Base-by-base conservation (phyloP, 2,113 vertebrate species). In the Pygathrix nemaeus region DNA sequence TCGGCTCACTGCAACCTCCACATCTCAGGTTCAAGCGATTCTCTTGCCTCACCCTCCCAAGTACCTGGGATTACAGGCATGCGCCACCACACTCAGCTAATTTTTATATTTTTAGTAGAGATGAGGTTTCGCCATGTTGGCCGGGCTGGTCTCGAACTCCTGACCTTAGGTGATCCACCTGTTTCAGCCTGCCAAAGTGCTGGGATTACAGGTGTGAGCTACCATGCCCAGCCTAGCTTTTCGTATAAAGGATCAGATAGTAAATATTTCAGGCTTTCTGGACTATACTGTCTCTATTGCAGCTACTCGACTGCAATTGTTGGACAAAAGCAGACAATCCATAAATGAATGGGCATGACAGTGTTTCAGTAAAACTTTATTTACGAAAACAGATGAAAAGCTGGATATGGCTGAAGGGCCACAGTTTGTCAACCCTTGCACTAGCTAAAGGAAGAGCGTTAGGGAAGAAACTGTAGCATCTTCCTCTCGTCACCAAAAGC, bases 331-430 rank as follows among this genome's bases (percentile, higher is more conserved):
- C 14, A 84, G 32, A 11, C 20, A 82, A 81, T 45, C 40, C 8
- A 1, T 45, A 85, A 78, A 55, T 38, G 16, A 30, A 45, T 40
- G 20, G 27, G 30, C 5, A 43, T 61, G 85, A 45, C 8, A 48
- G 45, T 91, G 38, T 90, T 70, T 35, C 38, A 45, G 21, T 79
- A 94, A 93, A 83, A 87, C 27, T 80, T 95, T 61, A 66, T 88
- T 94, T 88, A 70, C 13, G 55, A 93, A 93, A 93, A 52, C 14
- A 87, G 68, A 85, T 78, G 9, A 18, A 81, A 95, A n/a, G 4
- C n/a, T 45, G 16, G 4, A 61, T 78, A 83, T 96, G 50, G 30
- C 35, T 85, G 43, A 30, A 87, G n/a, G 52, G 12, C 23, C 12
- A 70, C 14, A 57, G 45, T 55, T 75, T 80, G 12, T 23, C 8